phyloP scores from a whole-genome alignment of 92 coral and sea anemone species.

The Palythoa heliodiscus region DNA sequence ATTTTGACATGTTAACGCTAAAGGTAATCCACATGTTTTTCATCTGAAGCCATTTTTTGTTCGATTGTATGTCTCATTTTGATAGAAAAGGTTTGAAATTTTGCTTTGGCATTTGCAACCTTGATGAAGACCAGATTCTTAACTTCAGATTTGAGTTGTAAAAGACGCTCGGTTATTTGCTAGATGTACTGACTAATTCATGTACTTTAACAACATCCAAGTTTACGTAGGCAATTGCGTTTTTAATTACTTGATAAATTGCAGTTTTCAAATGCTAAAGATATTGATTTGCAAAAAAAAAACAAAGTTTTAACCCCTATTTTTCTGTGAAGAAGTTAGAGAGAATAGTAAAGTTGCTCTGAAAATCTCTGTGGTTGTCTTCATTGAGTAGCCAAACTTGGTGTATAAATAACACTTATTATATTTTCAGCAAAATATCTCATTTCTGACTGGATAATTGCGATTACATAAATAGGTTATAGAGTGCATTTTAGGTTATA shows the following conservation, averaged over 20 bases:
- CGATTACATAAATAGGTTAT: no score
- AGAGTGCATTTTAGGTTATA: no score
- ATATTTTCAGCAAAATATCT: no score
- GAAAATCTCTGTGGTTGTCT: no score
- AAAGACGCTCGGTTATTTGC: background rate
- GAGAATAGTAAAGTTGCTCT: no score
- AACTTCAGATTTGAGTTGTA: background rate
- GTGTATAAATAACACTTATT: no score
- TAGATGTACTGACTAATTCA: background rate
- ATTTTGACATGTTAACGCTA: background rate
- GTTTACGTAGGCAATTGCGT: background rate
- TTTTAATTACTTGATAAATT: background rate
- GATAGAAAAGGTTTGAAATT: background rate
- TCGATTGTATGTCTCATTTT: background rate
- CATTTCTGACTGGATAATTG: no score
- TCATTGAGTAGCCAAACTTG: no score
- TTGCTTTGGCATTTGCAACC: background rate
- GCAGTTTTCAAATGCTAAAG: background rate
- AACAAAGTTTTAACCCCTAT: no score
- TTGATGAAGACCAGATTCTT: background rate
- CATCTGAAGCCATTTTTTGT: background rate
- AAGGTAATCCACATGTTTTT: background rate
- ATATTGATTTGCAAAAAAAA: background rate
- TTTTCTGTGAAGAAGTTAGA: no score
- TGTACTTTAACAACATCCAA: background rate